A percentile compares a stretch with the other conserved stretches of the same genome.
These are phyloP conservation scores for Calyptommatus sinebrachiatus DNA, from an alignment of 2,113 vertebrate genomes.

Conservation along the genomic window DNA sequence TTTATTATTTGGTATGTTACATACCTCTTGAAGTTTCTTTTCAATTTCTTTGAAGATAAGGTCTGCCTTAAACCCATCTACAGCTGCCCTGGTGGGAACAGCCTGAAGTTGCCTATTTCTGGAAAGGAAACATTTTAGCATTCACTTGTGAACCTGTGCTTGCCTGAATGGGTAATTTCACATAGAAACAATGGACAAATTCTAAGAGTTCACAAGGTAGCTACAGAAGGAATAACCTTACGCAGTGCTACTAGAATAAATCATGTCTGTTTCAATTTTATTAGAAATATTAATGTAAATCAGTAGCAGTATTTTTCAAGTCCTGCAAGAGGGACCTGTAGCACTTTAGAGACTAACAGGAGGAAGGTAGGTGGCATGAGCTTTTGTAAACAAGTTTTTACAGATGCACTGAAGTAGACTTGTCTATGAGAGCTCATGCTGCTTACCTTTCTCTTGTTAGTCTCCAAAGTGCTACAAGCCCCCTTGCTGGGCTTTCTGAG, in stretches of 20 bases:
- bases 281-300: not conserved
- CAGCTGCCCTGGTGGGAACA: conserved; percentile 71
- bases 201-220: not conserved
- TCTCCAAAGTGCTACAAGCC: too few species aligned
- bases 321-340: too few species aligned
- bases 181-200: not conserved
- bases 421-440: too few species aligned
- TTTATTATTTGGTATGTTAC: not conserved
- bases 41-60: conserved; percentile 91
- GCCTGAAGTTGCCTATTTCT: conserved; percentile 70
- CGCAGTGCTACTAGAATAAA: too few species aligned
- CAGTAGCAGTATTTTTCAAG: not conserved
- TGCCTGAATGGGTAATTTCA: not conserved
- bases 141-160: not conserved
- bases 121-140: conserved; percentile 33
- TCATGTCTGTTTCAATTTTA: not conserved
- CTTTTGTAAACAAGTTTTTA: too few species aligned
- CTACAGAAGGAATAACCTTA: not conserved
- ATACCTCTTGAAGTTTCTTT: conserved; percentile 87
- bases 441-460: too few species aligned
- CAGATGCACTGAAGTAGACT: too few species aligned
- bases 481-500: too few species aligned
- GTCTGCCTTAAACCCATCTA: conserved; percentile 84
- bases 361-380: too few species aligned
- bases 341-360: too few species aligned